Evolutionary conservation across 1,140 invertebrate species (phyloP), one percentile per base, ranked within the genome.

Genomic region (Stegodyphus mimosarum): DNA sequence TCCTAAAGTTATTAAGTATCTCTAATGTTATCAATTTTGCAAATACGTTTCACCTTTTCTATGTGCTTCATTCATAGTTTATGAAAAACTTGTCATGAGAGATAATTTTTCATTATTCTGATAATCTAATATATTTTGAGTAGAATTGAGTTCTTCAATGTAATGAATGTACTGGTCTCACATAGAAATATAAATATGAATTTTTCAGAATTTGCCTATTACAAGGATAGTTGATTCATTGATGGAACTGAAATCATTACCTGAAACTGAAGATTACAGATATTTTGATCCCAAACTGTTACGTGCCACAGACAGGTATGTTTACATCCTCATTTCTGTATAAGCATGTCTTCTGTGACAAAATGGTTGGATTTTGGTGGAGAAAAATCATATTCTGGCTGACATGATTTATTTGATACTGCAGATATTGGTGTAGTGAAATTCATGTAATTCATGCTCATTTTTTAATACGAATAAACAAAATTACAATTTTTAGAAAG

Each of bases 281-380:
- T 98, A 97, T 90, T 94, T 98, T 89, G 97, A 99, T 92, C 97
- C 97, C 6, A 98, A 98, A 90, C 92, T 97, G 73, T 90, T 97
- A 66, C 94, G 96, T 88, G 92, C 93, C 66, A 91, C 93, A 7
- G 95, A 96, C 87, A 89, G 88, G 88, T 89, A 63, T 71, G 71
- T 83, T 51, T 52, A 52, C 3, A 6, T 52, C 69, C 50, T 63
- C 0, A 10, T 69, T 67, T 10, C 55, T 66, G 6, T 64, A 50
- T 6, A 66, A 51, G 5, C 7, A 13, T n/a, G n/a, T n/a, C 72
- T 60, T 60, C 15, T 60, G 55, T 10, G 55, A 60, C 9, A 15
- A 60, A 60, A 15, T 15, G 15, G 9, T 60, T 60, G 55, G 1
- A 7, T 13, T 55, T 13, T 7, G 53, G 13, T n/a, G n/a, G 53